Percentiles rank a stretch among this genome's conserved stretches.
These are phyloP conservation scores for Brachionus paranguensis DNA, from an alignment of 1,140 invertebrate genomes.

Conservation along the genomic window DNA sequence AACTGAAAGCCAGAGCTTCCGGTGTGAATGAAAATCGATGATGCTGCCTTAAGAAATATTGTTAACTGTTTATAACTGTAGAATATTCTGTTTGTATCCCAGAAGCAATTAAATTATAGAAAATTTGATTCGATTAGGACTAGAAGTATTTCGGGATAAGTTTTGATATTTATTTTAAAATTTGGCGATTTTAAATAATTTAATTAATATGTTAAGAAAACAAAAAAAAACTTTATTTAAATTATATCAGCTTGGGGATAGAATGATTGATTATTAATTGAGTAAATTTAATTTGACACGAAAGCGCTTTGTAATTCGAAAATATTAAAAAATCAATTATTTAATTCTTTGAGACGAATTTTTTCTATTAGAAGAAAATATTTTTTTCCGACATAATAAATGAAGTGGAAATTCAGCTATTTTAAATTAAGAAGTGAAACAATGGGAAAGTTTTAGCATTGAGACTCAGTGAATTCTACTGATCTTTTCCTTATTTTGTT, in stretches of 20 bases:
- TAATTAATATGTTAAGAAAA: background rate
- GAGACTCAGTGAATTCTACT: background rate
- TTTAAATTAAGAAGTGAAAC: background rate
- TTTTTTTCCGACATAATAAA: background rate
- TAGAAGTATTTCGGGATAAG: background rate
- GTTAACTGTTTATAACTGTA: background rate
- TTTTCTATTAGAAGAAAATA: no score
- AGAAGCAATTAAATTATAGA: background rate
- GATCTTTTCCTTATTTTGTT: background rate
- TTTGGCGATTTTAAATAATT: background rate
- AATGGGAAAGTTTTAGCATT: no score
- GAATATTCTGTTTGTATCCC: background rate
- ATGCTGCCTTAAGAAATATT: background rate
- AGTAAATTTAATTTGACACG: background rate
- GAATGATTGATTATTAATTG: background rate
- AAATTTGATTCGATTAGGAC: background rate
- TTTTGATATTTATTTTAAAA: background rate
- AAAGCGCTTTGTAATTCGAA: background rate
- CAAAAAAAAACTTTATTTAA: background rate
- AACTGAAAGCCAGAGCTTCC: background rate
- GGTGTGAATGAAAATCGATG: background rate
- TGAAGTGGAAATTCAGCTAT: background rate
- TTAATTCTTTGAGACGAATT: no score
- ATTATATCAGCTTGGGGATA: background rate
- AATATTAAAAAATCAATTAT: background rate